Conservation (phyloP, 2,113 vertebrate genomes). For the Tinamus guttatus region DNA sequence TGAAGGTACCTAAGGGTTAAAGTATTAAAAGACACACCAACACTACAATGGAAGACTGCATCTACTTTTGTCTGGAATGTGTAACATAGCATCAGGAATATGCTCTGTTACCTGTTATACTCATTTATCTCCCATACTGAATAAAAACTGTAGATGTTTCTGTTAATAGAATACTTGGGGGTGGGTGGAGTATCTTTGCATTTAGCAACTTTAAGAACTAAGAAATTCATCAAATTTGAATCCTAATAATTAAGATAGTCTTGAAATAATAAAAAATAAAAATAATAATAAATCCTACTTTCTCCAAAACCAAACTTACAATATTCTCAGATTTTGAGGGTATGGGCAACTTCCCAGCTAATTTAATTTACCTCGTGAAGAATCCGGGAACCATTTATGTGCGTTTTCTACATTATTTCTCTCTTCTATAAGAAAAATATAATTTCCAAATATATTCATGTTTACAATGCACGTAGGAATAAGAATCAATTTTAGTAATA, state of each 20-base stretch:
- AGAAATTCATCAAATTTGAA: not conserved
- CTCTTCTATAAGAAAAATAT: not conserved
- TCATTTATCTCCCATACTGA: not conserved
- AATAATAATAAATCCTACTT: not conserved
- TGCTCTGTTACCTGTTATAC: not conserved
- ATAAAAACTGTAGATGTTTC: not conserved
- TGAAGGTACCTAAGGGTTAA: not conserved
- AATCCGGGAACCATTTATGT: not conserved
- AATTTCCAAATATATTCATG: not conserved
- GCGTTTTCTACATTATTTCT: not conserved
- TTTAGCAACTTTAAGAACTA: not conserved
- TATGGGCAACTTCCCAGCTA: not conserved
- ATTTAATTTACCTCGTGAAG: not conserved
- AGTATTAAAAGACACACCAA: not conserved
- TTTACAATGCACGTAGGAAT: not conserved
- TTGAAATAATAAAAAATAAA: not conserved
- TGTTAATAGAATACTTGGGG: not conserved
- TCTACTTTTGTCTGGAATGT: not conserved
- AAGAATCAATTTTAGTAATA: not conserved
- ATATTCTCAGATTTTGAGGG: not conserved
- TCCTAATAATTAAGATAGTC: not conserved
- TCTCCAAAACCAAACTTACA: not conserved
- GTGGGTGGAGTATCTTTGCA: not conserved
- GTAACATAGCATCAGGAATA: not conserved
- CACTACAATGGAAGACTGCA: fast-evolving